Evolutionary conservation across 2,113 vertebrate genomes (phyloP), one percentile per base, ranked within the genome.

Genomic region (Chamaea fasciata): DNA sequence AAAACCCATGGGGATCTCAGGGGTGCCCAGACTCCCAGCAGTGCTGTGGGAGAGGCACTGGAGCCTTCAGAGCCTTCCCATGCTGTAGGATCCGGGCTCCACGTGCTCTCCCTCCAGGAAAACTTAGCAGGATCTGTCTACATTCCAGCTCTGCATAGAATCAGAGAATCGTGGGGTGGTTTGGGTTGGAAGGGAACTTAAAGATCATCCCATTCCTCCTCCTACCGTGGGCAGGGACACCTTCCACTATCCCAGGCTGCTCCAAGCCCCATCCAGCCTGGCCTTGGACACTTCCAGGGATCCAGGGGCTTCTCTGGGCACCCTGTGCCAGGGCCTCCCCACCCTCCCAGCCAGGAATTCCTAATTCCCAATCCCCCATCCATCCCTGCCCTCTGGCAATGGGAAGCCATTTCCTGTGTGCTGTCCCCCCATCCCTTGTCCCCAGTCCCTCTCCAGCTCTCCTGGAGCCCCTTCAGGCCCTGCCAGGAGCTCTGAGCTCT

Each of bases 261-360:
- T 65, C 37, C 57, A 30, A 55, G 2, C 7, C 13, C n/a, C 0
- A 1, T 55, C 49, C 56, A 81, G 0, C 33, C 52, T 52, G 77
- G 37, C 33, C 53, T 75, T 20, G 69, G 53, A 0, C 39, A 60
- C 33, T 82, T 0, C 19, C 77, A 74, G 52, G 17, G 35, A 64
- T 64, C 22, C 64, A 62, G 57, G 37, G 22, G 15, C 60, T 39
- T 0, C 27, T 67, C 60, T 67, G 68, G 26, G 2, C 2, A 57
- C 0, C 1, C 52, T 16, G 2, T 6, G 1, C 62, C 71, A 86
- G 53, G 1, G 1, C 31, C 26, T 35, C 1, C 0, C 20, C 60
- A 9, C 26, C 53, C 37, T 59, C 46, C 0, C 35, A 81, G 31
- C 3, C 21, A 88, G 3, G 1, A 73, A 73, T 80, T 73, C 7